A percentile compares a stretch with the other conserved stretches of the same genome.
phyloP scores from a whole-genome alignment of 1,140 invertebrate genomes.

The Drosophila pachea region DNA sequence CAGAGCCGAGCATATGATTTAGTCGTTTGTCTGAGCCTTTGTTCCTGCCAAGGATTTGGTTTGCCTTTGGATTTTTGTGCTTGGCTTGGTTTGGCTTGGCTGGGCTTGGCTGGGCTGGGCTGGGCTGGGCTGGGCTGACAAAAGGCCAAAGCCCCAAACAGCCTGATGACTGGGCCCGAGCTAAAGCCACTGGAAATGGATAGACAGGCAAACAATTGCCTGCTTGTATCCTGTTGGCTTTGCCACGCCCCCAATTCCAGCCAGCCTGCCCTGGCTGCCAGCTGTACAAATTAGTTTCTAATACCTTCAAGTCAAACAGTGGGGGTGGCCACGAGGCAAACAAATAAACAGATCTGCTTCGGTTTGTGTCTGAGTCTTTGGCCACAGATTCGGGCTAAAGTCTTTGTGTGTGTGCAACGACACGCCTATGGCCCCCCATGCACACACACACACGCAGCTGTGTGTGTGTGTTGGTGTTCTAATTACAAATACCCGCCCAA shows the following conservation, averaged over 20 bases:
- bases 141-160: constrained; percentile 42
- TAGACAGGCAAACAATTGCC: constrained; percentile 72
- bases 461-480: constrained; percentile 44
- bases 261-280: constrained; percentile 21
- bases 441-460: too few species aligned
- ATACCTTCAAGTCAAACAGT: constrained; percentile 76
- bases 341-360: constrained; percentile 41
- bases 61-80: constrained; percentile 37
- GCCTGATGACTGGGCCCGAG: constrained; percentile 37
- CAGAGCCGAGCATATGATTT: constrained; percentile 60
- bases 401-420: constrained; percentile 11
- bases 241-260: constrained; percentile 1
- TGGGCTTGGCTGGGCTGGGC: too few species aligned
- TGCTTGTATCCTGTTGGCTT: constrained; percentile 70
- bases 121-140: too few species aligned
- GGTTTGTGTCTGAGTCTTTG: constrained; percentile 15
- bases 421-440: constrained; percentile 13
- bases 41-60: constrained; percentile 60
- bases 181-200: constrained; percentile 65
- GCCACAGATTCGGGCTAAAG: constrained; percentile 12
- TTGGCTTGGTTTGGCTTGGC: too few species aligned
- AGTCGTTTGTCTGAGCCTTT: constrained; percentile 35
- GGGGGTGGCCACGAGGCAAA: constrained; percentile 49
- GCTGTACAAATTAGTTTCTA: constrained; percentile 76
- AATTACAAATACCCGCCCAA: constrained; percentile 67